These are phyloP conservation scores for Rhopilema esculentum DNA, from an alignment of 30 jellyfish, hydroid and myxozoan genomes.

Conservation along the genomic window DNA sequence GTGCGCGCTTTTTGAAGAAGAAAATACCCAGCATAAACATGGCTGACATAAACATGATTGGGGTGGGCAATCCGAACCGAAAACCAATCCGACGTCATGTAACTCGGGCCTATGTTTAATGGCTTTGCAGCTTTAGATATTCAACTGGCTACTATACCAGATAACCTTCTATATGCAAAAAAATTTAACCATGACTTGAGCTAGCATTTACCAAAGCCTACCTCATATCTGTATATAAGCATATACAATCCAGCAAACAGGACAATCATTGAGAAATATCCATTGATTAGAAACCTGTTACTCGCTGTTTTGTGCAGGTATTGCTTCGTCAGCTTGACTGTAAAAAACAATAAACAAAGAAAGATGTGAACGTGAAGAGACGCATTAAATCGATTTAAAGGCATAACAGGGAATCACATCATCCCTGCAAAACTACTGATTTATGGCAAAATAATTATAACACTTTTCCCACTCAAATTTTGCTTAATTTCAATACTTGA, in stretches of 20 bases:
- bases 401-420: neutral
- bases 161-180: too few relatives aligned
- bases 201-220: slow-evolving; percentile 19
- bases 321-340: slow-evolving; percentile 89
- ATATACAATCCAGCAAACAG: slow-evolving; percentile 89
- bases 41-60: too few relatives aligned
- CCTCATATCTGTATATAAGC: slow-evolving; percentile 64
- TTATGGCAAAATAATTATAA: neutral
- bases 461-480: neutral
- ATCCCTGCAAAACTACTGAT: neutral
- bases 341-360: neutral
- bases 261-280: slow-evolving; percentile 79
- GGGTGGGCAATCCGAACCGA: too few relatives aligned
- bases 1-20: too few relatives aligned
- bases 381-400: neutral
- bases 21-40: too few relatives aligned
- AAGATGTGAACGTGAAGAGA: neutral
- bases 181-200: too few relatives aligned
- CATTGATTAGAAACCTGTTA: slow-evolving; percentile 74
- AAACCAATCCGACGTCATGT: too few relatives aligned
- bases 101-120: too few relatives aligned
- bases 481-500: too few relatives aligned
- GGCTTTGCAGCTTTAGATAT: too few relatives aligned
- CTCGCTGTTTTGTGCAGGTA: slow-evolving; percentile 87
- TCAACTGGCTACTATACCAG: too few relatives aligned